Percentiles rank a stretch among this genome's conserved stretches.
Conservation (phyloP, 2,113 vertebrate genomes). For the Nymphicus hollandicus region DNA sequence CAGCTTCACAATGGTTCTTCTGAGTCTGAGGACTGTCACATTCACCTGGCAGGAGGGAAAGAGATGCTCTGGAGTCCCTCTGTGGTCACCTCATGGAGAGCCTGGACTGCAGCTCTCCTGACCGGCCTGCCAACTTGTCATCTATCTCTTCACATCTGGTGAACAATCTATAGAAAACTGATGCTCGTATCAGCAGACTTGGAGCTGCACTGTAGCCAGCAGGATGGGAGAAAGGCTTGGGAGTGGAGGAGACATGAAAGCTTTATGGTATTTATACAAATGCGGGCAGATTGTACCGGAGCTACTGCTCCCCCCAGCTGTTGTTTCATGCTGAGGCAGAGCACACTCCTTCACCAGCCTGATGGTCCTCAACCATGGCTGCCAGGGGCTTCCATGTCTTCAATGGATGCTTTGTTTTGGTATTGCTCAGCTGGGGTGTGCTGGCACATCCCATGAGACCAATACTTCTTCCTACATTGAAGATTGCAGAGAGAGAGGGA, state of each 20-base stretch:
- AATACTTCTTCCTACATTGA: not conserved
- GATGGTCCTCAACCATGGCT: fast-evolving
- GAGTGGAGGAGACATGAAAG: not conserved
- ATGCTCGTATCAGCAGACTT: not conserved
- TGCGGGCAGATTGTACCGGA: not conserved
- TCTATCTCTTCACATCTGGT: not conserved
- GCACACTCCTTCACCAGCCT: not conserved
- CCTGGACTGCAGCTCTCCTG: not conserved
- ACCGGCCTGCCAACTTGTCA: not conserved
- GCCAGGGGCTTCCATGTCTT: not conserved
- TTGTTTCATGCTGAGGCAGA: not conserved
- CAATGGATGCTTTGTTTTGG: not conserved
- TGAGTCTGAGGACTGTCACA: not conserved
- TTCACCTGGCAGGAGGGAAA: not conserved
- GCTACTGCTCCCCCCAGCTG: not conserved
- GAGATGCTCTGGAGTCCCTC: not conserved
- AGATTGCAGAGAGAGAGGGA: not conserved
- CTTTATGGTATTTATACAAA: not conserved
- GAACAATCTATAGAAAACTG: not conserved
- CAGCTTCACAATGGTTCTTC: not conserved
- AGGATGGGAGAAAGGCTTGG: not conserved
- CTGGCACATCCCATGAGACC: not conserved
- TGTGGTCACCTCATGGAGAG: fast-evolving
- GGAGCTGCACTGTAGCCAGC: not conserved
- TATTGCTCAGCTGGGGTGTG: not conserved